A percentile compares a stretch with the other conserved stretches of the same genome.
Evolutionary conservation across 2,888 invertebrate genomes (phyloP).

Genomic region (Campoletis raptor): DNA sequence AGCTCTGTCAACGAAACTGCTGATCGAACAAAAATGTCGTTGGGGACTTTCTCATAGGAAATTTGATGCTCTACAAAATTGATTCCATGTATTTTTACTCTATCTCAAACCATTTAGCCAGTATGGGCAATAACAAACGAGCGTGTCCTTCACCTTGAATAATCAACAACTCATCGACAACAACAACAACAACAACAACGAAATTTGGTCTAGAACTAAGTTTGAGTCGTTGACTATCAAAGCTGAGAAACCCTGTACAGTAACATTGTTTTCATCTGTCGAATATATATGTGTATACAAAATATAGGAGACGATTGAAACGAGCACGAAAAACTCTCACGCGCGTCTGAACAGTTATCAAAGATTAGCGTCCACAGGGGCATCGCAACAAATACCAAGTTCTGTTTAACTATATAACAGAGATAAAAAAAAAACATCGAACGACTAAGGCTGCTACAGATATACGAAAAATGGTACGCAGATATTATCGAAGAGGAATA

Average conservation of each 20-base stretch:
- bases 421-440: constrained; percentile 37
- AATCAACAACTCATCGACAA: not conserved
- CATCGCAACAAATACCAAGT: constrained; percentile 62
- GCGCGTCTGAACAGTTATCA: constrained; percentile 62
- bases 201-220: not conserved
- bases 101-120: not conserved
- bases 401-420: constrained; percentile 35
- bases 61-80: not conserved
- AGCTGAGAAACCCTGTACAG: not conserved
- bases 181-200: not conserved
- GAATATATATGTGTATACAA: not conserved
- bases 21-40: not conserved
- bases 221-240: not conserved
- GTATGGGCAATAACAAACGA: not conserved
- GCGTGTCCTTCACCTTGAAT: not conserved
- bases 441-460: not conserved
- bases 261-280: constrained; percentile 27
- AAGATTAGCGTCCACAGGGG: constrained; percentile 60
- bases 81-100: not conserved
- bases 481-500: constrained; percentile 36
- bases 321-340: constrained; percentile 67
- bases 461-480: constrained; percentile 18
- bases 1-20: not conserved
- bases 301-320: constrained; percentile 38
- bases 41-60: not conserved